phyloP scores from a whole-genome alignment of 2,797 vertebrate species.

The Schizothorax lantsangensis region DNA sequence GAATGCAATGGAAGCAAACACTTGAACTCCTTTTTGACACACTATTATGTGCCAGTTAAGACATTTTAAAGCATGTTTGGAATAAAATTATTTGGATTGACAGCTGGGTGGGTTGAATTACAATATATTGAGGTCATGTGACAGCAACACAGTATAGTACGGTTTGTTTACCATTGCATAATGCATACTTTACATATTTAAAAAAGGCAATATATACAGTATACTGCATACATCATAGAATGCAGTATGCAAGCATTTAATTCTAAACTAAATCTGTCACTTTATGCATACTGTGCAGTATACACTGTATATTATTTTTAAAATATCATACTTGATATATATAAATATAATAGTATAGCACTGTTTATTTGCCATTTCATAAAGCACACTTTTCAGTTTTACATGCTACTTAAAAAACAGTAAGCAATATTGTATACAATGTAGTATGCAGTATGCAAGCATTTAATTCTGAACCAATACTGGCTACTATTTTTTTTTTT shows the following conservation, averaged over 20 bases:
- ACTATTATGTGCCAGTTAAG: neutral
- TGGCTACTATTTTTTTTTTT: neutral
- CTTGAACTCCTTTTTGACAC: neutral
- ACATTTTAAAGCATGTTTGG: neutral
- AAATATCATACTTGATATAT: neutral
- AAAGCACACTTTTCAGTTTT: too few relatives aligned
- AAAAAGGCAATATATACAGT: neutral
- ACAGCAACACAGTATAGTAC: neutral
- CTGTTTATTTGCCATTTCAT: too few relatives aligned
- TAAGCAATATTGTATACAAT: too few relatives aligned
- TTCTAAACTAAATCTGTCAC: neutral
- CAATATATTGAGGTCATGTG: neutral
- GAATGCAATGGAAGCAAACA: neutral
- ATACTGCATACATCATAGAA: neutral
- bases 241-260: neutral
- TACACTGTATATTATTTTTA: neutral
- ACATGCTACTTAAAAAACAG: neutral
- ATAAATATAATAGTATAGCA: too few relatives aligned
- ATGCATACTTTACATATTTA: neutral
- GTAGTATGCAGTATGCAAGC: too few relatives aligned
- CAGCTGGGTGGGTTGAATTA: too few relatives aligned
- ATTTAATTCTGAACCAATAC: too few relatives aligned
- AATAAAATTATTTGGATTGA: neutral
- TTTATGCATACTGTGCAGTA: neutral
- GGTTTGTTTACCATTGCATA: neutral